Evolutionary conservation across 1,140 invertebrate genomes (phyloP), one percentile per base, ranked within the genome.

Genomic region (Pararge aegeria): DNA sequence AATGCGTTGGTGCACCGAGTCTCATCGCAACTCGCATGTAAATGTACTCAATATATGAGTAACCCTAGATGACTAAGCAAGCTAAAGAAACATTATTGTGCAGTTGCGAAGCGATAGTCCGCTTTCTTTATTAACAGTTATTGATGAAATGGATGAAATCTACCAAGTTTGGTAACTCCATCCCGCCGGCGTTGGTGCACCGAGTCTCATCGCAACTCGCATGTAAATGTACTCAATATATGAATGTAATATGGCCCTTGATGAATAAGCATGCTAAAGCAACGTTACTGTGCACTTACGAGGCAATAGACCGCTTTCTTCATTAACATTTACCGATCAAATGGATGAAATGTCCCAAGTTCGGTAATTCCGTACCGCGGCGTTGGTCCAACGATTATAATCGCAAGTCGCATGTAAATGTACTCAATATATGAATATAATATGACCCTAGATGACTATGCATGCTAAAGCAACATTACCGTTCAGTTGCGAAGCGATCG

Each of bases 301-400:
- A 61, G 21, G 52, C 34, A 18, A 48, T 53, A 37, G 24, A 51
- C 53, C 48, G 53, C 48, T 55, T 38, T 55, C 42, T 59, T 64
- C 59, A 59, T 46, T 64, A 55, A 59, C 51, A 40, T 37, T 27
- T 52, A 64, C 42, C 48, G 62, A 64, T 60, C 62, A 58, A 57
- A 64, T 58, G 37, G 54, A 40, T 58, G 44, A 52, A 59, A 51
- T 30, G n/a, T 46, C 40, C 27, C 37, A 49, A 58, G 56, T 55
- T 46, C 24, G 27, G 49, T 56, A 42, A 63, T 19, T 37, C 1
- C 42, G 42, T 19, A 7, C 18, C 44, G 20, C 54, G 21, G 29
- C 21, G 48, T 37, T 51, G 38, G 34, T 37, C 15, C 46, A 44
- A 24, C 37, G 48, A 30, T 19, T 20, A 42, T 51, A 44, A 55